A percentile compares a stretch with the other conserved stretches of the same genome.
phyloP scores from a whole-genome alignment of 1,140 invertebrate genomes.

The Pseudomyrmex concolor region DNA sequence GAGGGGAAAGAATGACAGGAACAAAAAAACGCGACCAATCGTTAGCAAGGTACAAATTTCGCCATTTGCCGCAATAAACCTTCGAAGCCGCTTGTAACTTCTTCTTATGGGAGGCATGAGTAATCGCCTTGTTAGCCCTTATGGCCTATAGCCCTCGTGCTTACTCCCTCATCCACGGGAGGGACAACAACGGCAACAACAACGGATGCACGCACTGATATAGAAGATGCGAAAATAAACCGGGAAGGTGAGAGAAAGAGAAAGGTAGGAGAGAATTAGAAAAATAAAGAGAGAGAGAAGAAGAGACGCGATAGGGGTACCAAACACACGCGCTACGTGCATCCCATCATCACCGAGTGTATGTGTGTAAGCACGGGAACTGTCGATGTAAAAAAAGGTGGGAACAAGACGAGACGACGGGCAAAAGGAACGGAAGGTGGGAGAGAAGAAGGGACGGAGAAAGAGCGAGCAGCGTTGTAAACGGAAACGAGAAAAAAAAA shows the following conservation, averaged over 20 bases:
- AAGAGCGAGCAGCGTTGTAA: conserved; percentile 53
- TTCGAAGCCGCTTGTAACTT: conserved; percentile 83
- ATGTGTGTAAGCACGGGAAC: conserved; percentile 76
- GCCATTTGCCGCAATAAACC: conserved; percentile 85
- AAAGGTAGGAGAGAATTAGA: not conserved
- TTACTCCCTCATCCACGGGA: conserved; percentile 72
- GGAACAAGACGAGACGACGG: conserved; percentile 44
- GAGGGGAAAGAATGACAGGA: not conserved
- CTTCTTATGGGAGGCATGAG: conserved; percentile 84
- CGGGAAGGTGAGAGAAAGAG: conserved; percentile 16
- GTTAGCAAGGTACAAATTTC: conserved; percentile 85
- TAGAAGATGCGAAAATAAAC: conserved; percentile 22
- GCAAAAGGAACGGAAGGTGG: not conserved
- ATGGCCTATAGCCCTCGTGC: conserved; percentile 82
- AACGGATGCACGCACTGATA: conserved; percentile 61
- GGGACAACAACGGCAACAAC: conserved; percentile 70
- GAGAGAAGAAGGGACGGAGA: not conserved
- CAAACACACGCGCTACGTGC: conserved; percentile 78
- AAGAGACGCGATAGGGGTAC: conserved; percentile 61
- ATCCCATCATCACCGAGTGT: conserved; percentile 78
- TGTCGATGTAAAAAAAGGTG: conserved; percentile 69
- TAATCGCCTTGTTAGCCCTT: conserved; percentile 85
- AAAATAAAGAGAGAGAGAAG: conserved; percentile 11
- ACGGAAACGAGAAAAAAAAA: conserved; percentile 64
- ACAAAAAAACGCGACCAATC: conserved; percentile 78